Evolutionary conservation across 2,797 vertebrate species (phyloP), one percentile per base, ranked within the genome.

Genomic region (Sebastiscus tertius): DNA sequence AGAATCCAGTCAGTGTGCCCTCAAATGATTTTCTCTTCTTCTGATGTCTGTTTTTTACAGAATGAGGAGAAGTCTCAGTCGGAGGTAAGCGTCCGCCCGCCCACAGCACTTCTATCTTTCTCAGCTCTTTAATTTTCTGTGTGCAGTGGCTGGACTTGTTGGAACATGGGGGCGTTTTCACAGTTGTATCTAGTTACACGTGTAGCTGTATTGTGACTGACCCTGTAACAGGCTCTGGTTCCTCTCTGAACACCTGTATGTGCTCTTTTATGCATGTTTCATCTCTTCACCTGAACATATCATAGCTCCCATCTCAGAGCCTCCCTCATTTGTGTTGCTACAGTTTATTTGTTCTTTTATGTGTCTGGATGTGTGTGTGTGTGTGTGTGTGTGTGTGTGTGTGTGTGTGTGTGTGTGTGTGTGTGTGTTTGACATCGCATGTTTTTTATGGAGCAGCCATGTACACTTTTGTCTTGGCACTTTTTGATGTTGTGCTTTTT

Each of bases 61-160:
- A 98, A 98, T 5, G 98, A 99, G 93, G 98, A 99, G 94, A 99
- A 99, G 83, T 99, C 97, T 75, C 98, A 99, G 86, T 99, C 98
- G 33, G 98, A 99, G 97, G 98, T 99, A 94, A 97, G 97, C 61
- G 67, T 26, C 79, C 8, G n/a, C 79, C 77, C 74, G 56, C 87
- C 80, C 81, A 59, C 84, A 9, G 11, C 62, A 20, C 77, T 69
- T 61, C 78, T 16, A 2, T 65, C 70, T 58, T 76, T 61, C 63
- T 55, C 76, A 5, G 62, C 68, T 81, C 82, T 90, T 87, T 92
- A 59, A 90, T 91, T 90, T 84, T 88, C 80, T 27, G 0, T 39
- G n/a, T 75, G 31, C 62, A 52, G 65, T n/a, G 29, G 75, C 79
- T 33, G 60, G 66, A 87, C 90, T 72, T 91, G 92, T 88, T 84